A percentile compares a stretch with the other conserved stretches of the same genome.
These are phyloP conservation scores for Urocyon cinereoargenteus DNA, from an alignment of 2,797 vertebrate species.

Conservation along the genomic window DNA sequence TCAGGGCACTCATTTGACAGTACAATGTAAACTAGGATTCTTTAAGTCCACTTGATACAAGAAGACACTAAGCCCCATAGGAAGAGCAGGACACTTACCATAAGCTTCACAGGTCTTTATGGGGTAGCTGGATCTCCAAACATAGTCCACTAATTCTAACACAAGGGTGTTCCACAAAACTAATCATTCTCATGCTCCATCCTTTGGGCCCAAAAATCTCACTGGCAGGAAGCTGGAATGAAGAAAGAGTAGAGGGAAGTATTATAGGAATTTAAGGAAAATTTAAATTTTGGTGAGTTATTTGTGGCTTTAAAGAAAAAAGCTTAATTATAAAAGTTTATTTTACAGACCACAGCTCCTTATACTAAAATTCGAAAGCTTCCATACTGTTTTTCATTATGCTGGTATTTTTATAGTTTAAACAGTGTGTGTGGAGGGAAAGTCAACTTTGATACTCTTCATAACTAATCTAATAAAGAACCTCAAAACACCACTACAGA, in stretches of 20 bases:
- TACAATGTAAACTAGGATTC: background rate
- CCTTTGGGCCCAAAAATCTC: background rate
- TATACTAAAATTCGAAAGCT: background rate
- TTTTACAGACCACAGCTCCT: background rate
- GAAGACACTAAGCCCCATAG: background rate
- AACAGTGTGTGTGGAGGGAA: background rate
- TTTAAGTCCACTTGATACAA: background rate
- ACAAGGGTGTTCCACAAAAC: background rate
- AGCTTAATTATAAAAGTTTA: background rate
- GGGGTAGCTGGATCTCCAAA: background rate
- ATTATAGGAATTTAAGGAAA: background rate
- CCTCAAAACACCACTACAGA: background rate
- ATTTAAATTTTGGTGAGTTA: background rate
- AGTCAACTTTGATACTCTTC: background rate
- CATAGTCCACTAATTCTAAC: background rate
- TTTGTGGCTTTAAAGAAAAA: background rate
- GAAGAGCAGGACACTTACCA: background rate
- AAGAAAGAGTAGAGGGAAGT: background rate
- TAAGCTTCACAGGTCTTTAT: background rate
- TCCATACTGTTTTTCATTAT: background rate
- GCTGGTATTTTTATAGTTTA: background rate
- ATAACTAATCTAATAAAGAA: background rate
- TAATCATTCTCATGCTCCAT: background rate
- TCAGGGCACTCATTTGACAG: background rate
- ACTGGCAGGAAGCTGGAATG: background rate